Base-by-base conservation (phyloP, 2,113 vertebrate species). In the Amphiprion ocellaris region DNA sequence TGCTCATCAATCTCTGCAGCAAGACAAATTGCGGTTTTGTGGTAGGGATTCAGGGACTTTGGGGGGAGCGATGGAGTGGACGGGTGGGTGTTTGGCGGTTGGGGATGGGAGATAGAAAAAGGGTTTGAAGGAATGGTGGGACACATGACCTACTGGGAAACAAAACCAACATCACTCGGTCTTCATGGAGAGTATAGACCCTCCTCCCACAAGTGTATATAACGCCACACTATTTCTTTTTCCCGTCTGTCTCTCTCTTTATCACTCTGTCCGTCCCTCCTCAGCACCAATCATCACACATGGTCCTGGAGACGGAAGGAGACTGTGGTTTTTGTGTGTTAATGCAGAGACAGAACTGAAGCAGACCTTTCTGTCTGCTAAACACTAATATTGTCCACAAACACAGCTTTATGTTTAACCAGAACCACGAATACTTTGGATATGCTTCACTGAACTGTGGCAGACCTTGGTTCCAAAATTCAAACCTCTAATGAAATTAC, bases 401-500 rank as follows among this genome's bases (percentile, higher is more conserved):
- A 88, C 87, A 87, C 81, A 60, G 83, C 77, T 90, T 85, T 87
- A 87, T 89, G 87, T 90, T 87, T 83, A 65, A 86, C 81, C 74
- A 83, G 65, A 68, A 92, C 90, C 89, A 82, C 92, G 92, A 86
- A 91, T 92, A 79, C 85, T 85, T 87, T 83, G 87, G 82, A 90
- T 62, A 79, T 69, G 90, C 91, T 94, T 89, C 81, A 69, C 64
- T 88, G 88, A 92, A 89, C 88, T 89, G 90, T 81, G 87, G 85
- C 88, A 89, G 89, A 92, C 90, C 83, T 69, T 81, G 73, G 79
- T 87, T 92, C 89, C 88, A 89, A 85, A 92, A 77, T 85, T 89
- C 71, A 84, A 89, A 77, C 88, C 87, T 86, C 88, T 90, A 90
- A 92, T 93, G 90, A 89, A 91, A 92, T 92, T 87, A 89, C 84